Evolutionary conservation across 2,888 invertebrate species (phyloP).

Genomic region (Augiades crinisus): DNA sequence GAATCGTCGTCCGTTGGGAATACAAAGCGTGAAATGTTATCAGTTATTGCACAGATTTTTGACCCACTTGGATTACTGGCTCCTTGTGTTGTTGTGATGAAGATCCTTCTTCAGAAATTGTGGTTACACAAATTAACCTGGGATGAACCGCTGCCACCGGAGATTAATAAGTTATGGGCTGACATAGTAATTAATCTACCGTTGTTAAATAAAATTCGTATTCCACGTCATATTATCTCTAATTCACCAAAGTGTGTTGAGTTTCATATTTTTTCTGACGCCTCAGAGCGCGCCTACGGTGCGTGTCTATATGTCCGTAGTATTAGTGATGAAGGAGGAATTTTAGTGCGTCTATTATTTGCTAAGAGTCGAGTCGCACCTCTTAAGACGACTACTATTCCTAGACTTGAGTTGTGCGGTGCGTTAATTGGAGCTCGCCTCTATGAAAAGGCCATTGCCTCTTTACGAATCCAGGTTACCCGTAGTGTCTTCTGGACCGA

Average conservation of each 20-base stretch:
- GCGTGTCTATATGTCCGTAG: conserved; percentile 37
- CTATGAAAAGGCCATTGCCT: conserved; percentile 31
- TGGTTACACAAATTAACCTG: conserved; percentile 23
- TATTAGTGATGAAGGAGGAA: conserved; percentile 20
- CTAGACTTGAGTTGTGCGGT: conserved; percentile 41
- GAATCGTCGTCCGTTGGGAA: no score
- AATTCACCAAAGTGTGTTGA: conserved; percentile 27
- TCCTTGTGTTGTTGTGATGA: conserved; percentile 23
- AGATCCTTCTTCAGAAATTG: conserved; percentile 25
- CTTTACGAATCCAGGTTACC: conserved; percentile 29
- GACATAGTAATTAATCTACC: conserved; percentile 22
- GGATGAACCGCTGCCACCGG: conserved; percentile 21
- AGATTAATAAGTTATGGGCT: conserved; percentile 1
- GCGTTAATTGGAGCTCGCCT: conserved; percentile 38
- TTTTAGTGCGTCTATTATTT: conserved; percentile 29
- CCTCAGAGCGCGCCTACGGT: conserved; percentile 39
- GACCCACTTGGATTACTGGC: conserved; percentile 26
- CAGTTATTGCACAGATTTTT: conserved; percentile 27
- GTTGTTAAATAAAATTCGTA: conserved; percentile 27
- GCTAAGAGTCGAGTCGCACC: conserved; percentile 39
- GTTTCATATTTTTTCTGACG: conserved; percentile 38
- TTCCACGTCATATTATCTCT: conserved; percentile 34
- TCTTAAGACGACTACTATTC: conserved; percentile 37
- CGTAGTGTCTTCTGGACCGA: conserved; percentile 37
- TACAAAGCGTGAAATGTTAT: conserved; percentile 23